Evolutionary conservation across 2,113 vertebrate genomes (phyloP).

Genomic region (Percina caprodes): DNA sequence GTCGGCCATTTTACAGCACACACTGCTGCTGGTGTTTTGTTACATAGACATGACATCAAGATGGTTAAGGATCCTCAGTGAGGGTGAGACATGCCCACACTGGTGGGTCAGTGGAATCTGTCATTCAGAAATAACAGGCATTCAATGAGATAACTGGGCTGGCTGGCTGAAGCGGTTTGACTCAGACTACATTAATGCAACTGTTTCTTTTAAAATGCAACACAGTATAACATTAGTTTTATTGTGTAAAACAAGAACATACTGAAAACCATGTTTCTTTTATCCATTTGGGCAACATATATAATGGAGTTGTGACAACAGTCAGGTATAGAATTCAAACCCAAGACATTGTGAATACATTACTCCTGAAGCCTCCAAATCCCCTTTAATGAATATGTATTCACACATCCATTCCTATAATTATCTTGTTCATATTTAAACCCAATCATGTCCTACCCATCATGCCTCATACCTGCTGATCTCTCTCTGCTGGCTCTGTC

Average conservation of each 20-base stretch:
- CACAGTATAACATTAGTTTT: not conserved
- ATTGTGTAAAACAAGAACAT: not conserved
- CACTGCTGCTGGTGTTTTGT: conserved; percentile 72
- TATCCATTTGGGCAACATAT: not conserved
- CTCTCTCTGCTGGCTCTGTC: conserved; percentile 26
- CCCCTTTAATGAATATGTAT: conserved; percentile 46
- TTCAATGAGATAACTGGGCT: conserved; percentile 14
- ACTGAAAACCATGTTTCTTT: not conserved
- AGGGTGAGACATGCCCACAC: conserved; percentile 71
- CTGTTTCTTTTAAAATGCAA: conserved; percentile 40
- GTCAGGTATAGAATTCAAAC: not conserved
- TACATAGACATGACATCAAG: conserved; percentile 59
- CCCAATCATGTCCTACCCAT: conserved; percentile 15
- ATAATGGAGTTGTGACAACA: not conserved
- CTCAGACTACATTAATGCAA: conserved; percentile 20
- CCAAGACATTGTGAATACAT: not conserved
- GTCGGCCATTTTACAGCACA: conserved; percentile 46
- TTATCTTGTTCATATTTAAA: conserved; percentile 32
- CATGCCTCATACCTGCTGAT: conserved; percentile 28
- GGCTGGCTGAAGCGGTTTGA: conserved; percentile 32
- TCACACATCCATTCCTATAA: conserved; percentile 30
- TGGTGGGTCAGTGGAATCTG: conserved; percentile 67
- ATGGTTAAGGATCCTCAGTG: conserved; percentile 46
- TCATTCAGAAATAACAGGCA: conserved; percentile 33
- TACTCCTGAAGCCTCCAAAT: conserved; percentile 1